Evolutionary conservation across 2,797 vertebrate species (phyloP), one percentile per base, ranked within the genome.

Genomic region (Pygocentrus nattereri): DNA sequence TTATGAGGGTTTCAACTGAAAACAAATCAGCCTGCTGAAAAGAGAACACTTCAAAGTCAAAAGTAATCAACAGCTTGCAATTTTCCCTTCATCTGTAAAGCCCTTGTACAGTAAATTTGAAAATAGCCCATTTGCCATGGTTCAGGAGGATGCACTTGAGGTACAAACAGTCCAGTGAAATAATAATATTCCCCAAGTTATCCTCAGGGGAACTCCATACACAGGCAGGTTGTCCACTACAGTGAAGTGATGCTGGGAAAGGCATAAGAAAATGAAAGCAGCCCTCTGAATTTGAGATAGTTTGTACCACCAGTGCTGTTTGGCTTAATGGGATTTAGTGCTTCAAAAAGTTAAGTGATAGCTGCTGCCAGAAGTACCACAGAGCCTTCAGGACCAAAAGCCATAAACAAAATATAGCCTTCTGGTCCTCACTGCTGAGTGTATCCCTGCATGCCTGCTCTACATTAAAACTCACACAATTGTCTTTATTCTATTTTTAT

Each of bases 1-100:
- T 67, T 69, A 79, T 75, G 72, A 75, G 80, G 27, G 65, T 59
- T 65, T 72, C 41, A 44, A 79, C 69, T 79, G 38, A 79, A 79
- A 79, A 50, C 56, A 72, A 73, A 80, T 79, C 70, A 79, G 50
- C 13, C n/a, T 52, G 30, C 13, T 49, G 69, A 54, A 80, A 49
- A 50, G 31, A 44, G 31, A 11, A 31, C 58, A 64, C 78, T 73
- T 72, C 69, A 79, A 80, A 65, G 58, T 80, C 78, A 80, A 52
- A 73, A 72, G 44, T 41, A 80, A 80, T 80, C 69, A 80, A 62
- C 61, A 64, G 58, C 58, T 31, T 16, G 44, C 56, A 80, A 54
- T 30, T 61, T 61, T 25, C 61, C 70, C 70, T 80, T 73, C 30
- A 50, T 65, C 69, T 62, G n/a, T 23, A 62, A 62, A 79, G 38